A percentile compares a stretch with the other conserved stretches of the same genome.
Conservation (phyloP, 2,888 invertebrate genomes). For the Cataglyphis livida region DNA sequence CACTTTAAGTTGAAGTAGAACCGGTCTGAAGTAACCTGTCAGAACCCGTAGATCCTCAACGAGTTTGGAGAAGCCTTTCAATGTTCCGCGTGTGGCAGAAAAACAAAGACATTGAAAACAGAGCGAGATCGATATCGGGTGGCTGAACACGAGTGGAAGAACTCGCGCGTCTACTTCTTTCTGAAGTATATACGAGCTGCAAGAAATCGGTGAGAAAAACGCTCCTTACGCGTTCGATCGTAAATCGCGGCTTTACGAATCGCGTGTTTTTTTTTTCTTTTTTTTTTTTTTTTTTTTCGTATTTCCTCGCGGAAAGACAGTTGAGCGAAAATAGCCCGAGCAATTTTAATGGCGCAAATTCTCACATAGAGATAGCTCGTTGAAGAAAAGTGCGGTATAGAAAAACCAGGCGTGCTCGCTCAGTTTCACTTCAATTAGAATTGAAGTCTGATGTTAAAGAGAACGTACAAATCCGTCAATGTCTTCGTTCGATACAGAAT, state of each 20-base stretch:
- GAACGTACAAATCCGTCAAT: constrained; percentile 50
- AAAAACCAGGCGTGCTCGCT: constrained; percentile 45
- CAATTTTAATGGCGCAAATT: constrained; percentile 52
- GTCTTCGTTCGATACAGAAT: constrained; percentile 43
- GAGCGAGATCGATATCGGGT: constrained; percentile 52
- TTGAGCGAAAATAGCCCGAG: constrained; percentile 48
- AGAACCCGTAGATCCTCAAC: constrained; percentile 55
- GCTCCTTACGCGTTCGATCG: constrained; percentile 39
- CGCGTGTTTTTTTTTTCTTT: constrained; percentile 12
- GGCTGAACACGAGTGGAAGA: constrained; percentile 51
- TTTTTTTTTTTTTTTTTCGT: constrained; percentile 35
- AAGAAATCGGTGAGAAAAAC: constrained; percentile 50
- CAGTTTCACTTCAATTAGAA: constrained; percentile 50
- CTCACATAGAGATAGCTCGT: constrained; percentile 50
- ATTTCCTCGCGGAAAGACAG: constrained; percentile 26
- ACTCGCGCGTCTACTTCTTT: constrained; percentile 51
- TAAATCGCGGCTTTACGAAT: constrained; percentile 46
- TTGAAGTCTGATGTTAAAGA: constrained; percentile 50
- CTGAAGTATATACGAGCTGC: constrained; percentile 30
- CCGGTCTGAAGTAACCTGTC: constrained; percentile 60
- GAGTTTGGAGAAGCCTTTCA: constrained; percentile 56
- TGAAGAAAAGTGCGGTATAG: constrained; percentile 33
- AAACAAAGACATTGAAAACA: constrained; percentile 56
- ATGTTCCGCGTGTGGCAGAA: constrained; percentile 56
- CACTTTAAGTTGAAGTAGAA: constrained; percentile 60